Base-by-base conservation (phyloP, 2,113 vertebrate species). In the Rhynchomys soricoides region DNA sequence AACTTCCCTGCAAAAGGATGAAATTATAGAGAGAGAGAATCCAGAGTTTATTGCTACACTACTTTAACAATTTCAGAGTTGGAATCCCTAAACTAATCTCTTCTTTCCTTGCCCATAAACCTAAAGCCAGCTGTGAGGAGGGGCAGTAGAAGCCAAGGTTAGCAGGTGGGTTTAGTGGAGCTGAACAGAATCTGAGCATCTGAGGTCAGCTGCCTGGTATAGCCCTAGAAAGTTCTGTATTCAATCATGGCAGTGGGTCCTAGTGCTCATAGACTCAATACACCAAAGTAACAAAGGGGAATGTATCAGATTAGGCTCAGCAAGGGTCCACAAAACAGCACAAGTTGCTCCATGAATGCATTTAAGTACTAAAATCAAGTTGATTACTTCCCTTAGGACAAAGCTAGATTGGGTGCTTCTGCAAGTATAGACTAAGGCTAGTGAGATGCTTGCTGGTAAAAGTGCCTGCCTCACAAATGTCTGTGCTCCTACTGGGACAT, bases 161-260 rank as follows among this genome's bases (percentile, higher is more conserved):
- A 88, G 97, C 92, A 98, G 95, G 96, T 97, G 96, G 96, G 79
- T 57, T 75, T 81, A 96, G 95, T 93, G 50, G 57, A 95, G 94
- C 93, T 87, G 94, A 97, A 96, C 94, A 17, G 66, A 95, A 86
- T 81, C 85, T 82, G 70, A 91, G 43, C 52, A 70, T 93, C 37
- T 43, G 93, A 83, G 95, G 66, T 89, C 48, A 86, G 90, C 59
- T 90, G 64, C 88, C 87, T 93, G 45, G 71, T 57, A 29, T 0
- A 78, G 66, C 6, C 57, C 45, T 90, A 73, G 34, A 97, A 48
- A 71, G 40, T 70, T 48, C n/a, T 86, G 55, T 31, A 17, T 55
- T 59, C 37, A 26, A 55, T 26, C 2, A 5, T 5, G 13, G 43
- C 7, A 9, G 22, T 82, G 3, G 77, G 93, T 93, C 90, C 87